A percentile compares a stretch with the other conserved stretches of the same genome.
phyloP scores from a whole-genome alignment of 2,113 vertebrate genomes.

The Gallinago jamesoni region DNA sequence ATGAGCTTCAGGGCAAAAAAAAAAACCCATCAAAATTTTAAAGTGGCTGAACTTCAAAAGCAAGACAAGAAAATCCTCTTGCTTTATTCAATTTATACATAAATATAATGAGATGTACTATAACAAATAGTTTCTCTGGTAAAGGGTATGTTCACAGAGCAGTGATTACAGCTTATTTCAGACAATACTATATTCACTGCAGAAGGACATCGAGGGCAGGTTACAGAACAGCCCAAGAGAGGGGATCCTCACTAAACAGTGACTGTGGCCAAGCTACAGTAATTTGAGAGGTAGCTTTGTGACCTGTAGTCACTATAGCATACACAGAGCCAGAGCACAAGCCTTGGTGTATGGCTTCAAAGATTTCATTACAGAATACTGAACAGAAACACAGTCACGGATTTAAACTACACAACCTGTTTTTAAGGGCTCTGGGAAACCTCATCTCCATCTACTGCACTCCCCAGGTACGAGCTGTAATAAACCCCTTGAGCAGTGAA shows the following conservation, averaged over 20 bases:
- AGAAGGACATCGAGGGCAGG: not conserved
- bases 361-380: not conserved
- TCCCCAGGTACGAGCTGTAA: not conserved
- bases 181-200: not conserved
- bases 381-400: not conserved
- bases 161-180: not conserved
- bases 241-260: not conserved
- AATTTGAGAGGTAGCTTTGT: not conserved
- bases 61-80: not conserved
- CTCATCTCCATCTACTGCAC: not conserved
- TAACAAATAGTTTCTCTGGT: not conserved
- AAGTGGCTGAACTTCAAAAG: not conserved
- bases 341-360: not conserved
- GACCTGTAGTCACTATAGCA: not conserved
- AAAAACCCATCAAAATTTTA: not conserved
- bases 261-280: not conserved
- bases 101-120: not conserved
- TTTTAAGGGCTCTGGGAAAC: not conserved
- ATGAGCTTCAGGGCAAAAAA: not conserved
- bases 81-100: not conserved
- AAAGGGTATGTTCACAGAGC: not conserved
- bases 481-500: not conserved
- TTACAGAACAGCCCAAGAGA: not conserved
- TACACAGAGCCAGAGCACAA: rapidly evolving
- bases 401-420: not conserved